Conservation (phyloP, 2,113 vertebrate genomes). For the Aviceda subcristata region DNA sequence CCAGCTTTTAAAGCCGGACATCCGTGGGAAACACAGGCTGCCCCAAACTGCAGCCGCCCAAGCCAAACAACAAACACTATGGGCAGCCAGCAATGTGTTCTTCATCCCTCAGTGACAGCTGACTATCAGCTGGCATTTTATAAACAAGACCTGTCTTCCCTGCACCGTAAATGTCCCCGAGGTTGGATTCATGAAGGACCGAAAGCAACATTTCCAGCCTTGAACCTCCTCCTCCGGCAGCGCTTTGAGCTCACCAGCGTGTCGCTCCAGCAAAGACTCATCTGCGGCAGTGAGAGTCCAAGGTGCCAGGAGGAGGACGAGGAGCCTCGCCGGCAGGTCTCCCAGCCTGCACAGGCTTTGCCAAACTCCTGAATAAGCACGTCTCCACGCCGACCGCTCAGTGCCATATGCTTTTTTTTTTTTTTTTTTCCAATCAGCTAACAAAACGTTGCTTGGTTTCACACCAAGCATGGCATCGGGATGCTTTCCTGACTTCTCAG, state of each 20-base stretch:
- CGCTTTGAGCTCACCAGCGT: background rate
- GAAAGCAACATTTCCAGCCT: background rate
- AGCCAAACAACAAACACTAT: background rate
- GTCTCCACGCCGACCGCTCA: background rate
- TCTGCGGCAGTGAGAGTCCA: background rate
- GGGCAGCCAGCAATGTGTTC: background rate
- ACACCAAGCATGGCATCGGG: background rate
- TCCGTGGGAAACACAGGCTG: background rate
- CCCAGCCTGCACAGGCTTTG: background rate
- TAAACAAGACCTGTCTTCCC: background rate
- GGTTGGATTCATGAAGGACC: background rate
- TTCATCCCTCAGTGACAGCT: background rate
- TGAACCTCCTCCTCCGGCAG: background rate
- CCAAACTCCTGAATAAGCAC: background rate
- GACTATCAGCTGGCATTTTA: background rate
- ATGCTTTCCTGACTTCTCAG: background rate
- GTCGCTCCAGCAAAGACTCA: background rate
- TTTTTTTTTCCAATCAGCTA: background rate
- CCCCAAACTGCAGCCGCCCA: background rate
- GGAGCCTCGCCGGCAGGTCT: background rate
- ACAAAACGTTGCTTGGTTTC: background rate
- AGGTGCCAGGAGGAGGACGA: background rate
- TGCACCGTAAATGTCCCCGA: background rate
- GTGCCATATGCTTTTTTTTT: background rate
- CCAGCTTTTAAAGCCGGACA: background rate